These are phyloP conservation scores for Cinclus cinclus DNA, from an alignment of 2,113 vertebrate genomes.

Conservation along the genomic window DNA sequence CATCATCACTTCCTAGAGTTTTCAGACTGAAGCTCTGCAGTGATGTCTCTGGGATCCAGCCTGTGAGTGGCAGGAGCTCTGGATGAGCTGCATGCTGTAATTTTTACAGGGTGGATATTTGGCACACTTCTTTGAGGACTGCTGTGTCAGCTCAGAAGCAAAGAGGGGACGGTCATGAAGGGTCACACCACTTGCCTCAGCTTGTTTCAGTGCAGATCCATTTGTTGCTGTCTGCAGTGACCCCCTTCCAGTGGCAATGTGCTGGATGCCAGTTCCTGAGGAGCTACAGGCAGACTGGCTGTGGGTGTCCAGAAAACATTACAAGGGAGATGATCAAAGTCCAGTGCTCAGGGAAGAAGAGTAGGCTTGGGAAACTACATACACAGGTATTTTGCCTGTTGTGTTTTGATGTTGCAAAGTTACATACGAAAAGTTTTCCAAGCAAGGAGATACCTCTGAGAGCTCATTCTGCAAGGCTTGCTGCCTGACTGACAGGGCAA, in stretches of 20 bases:
- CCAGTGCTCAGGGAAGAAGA: background rate
- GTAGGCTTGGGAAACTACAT: background rate
- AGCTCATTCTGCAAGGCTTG: background rate
- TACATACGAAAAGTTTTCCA: background rate
- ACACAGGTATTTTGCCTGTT: fast-evolving
- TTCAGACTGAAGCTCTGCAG: background rate
- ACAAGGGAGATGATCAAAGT: background rate
- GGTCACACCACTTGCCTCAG: background rate
- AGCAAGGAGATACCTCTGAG: background rate
- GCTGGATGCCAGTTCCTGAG: background rate
- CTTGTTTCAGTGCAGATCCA: background rate
- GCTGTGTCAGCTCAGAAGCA: background rate
- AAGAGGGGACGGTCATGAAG: background rate
- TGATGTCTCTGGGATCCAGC: background rate
- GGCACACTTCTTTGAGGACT: background rate
- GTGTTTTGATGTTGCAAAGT: background rate
- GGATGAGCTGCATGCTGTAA: background rate
- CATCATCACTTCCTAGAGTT: background rate
- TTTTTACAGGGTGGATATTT: background rate
- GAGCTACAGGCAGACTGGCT: background rate
- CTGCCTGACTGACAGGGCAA: background rate
- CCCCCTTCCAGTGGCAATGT: background rate
- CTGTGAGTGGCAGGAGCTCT: background rate
- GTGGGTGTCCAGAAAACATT: background rate
- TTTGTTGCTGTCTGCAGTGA: background rate